These are phyloP conservation scores for Polypterus senegalus DNA, from an alignment of 2,113 vertebrate genomes.

Conservation along the genomic window DNA sequence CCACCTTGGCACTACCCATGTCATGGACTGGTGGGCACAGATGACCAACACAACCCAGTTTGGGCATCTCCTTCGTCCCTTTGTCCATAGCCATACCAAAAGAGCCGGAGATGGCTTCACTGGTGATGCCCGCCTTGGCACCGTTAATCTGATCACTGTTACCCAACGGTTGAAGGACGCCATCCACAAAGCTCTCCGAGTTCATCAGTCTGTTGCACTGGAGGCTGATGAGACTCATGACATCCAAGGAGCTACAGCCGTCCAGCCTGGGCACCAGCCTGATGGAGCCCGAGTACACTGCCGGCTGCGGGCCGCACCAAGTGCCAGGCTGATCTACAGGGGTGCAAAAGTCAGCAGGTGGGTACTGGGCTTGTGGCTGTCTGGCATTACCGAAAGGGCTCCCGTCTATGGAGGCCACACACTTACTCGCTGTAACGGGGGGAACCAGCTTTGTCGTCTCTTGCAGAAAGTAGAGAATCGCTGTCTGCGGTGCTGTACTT, in stretches of 20 bases:
- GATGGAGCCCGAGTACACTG: conserved; percentile 6
- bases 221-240: conserved; percentile 53
- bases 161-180: not conserved
- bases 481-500: conserved; percentile 21
- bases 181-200: conserved; percentile 10
- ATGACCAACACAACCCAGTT: too few species aligned
- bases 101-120: not conserved
- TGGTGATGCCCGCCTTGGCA: not conserved
- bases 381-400: not conserved
- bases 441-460: conserved; percentile 47
- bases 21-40: too few species aligned
- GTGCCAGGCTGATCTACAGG: too few species aligned
- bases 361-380: too few species aligned
- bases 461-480: conserved; percentile 48
- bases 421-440: conserved; percentile 17
- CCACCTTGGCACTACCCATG: too few species aligned
- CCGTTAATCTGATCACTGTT: not conserved
- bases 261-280: conserved; percentile 10
- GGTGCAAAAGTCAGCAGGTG: too few species aligned
- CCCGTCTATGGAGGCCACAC: conserved; percentile 9
- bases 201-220: conserved; percentile 45
- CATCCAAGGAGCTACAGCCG: conserved; percentile 35
- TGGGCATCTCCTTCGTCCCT: too few species aligned
- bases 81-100: not conserved
- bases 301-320: conserved; percentile 4